Evolutionary conservation across 2,888 invertebrate species (phyloP), one percentile per base, ranked within the genome.

Genomic region (Stenchaetothrips biformis): DNA sequence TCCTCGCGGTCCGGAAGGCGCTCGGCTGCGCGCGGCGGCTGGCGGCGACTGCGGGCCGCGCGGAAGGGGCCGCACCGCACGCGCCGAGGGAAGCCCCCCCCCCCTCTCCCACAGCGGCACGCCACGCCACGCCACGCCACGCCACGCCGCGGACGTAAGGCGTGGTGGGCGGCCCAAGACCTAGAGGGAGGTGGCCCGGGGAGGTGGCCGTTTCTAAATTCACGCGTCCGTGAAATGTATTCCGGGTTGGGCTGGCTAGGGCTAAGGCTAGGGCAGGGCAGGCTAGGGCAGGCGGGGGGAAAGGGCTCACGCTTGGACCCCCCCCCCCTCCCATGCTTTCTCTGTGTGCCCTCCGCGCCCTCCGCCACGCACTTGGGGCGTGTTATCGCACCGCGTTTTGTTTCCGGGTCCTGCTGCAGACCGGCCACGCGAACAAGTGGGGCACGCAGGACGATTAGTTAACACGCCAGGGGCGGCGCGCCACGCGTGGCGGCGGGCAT

Each of bases 141-240:
- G 37, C 37, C 37, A 37, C 37, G 37, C 37, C 37, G 37, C 37
- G 37, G 37, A 37, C 37, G 37, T 37, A 37, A 37, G 37, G 37
- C 37, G 4, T 4, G 37, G 37, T 37, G 37, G 37, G 37, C 37
- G 37, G 37, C 37, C 37, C 37, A 37, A 37, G 37, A 4, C 37
- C 37, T 4, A 37, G 37, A 37, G 37, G 37, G 37, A 1, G 2
- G 37, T 2, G 37, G 37, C 37, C 4, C 37, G 37, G 37, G 37
- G 37, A 37, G 37, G 37, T 37, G 37, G 59, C 21, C 8, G 67
- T 74, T 74, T 74, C 67, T 74, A 74, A 74, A 74, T 74, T 25
- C 67, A 74, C 67, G 67, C 67, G 67, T 74, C 67, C 67, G 67
- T 74, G 67, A 74, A 74, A 74, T 74, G 67, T 74, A 74, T 74